phyloP scores from a whole-genome alignment of 2,888 invertebrate genomes.

The Mesorhabditis sp. region DNA sequence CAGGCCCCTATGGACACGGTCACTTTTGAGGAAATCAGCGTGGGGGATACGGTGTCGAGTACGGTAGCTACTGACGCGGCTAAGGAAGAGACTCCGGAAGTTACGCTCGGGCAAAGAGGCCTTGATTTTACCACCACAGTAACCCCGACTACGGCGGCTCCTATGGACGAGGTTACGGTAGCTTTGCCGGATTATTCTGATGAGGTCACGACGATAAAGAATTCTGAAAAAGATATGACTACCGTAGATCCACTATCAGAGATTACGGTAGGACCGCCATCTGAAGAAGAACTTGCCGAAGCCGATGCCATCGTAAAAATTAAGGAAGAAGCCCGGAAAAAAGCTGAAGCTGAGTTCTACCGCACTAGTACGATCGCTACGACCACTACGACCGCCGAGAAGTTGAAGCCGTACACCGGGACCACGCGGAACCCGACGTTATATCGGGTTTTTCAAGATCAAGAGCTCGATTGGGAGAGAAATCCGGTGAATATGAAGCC shows the following conservation, averaged over 20 bases:
- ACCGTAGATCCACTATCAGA: neutral
- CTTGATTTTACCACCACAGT: neutral
- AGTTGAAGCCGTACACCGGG: conserved; percentile 4
- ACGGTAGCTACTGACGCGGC: neutral
- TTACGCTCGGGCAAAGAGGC: neutral
- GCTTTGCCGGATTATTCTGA: too few relatives aligned
- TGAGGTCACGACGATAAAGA: too few relatives aligned
- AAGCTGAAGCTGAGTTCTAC: neutral
- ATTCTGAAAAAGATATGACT: too few relatives aligned
- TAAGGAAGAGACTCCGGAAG: neutral
- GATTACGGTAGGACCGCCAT: conserved; percentile 3
- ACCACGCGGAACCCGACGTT: neutral
- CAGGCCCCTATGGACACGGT: neutral
- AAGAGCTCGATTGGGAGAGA: neutral
- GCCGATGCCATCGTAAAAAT: neutral
- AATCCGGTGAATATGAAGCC: neutral
- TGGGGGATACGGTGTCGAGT: neutral
- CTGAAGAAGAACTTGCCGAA: neutral
- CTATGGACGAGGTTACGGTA: neutral
- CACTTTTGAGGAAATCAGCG: neutral
- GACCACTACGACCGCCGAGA: neutral
- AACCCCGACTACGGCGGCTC: neutral
- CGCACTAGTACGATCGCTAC: neutral
- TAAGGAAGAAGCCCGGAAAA: neutral
- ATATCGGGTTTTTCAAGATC: neutral